Evolutionary conservation across 2,888 invertebrate genomes (phyloP), one percentile per base, ranked within the genome.

Genomic region (Hedya salicella): DNA sequence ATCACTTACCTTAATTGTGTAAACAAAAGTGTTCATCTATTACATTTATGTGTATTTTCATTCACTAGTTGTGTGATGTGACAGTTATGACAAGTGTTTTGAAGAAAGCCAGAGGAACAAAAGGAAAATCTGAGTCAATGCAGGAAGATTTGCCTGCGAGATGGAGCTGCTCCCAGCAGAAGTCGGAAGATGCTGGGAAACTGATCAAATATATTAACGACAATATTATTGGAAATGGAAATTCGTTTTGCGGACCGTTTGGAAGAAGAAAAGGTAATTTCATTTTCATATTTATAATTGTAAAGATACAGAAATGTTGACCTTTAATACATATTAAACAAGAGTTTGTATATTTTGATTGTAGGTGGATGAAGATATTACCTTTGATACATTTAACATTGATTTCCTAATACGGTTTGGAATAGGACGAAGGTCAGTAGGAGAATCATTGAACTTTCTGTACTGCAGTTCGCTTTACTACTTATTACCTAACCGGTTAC

Each of bases 161-260:
- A 86, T 91, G 89, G 88, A 77, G 68, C 69, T 75, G 77, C 70
- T 83, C 89, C 78, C 83, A 84, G 49, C 85, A 89, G 62, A 94
- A 93, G 78, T 93, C 93, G 75, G 95, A 96, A 80, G 96, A 96
- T 78, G 93, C 94, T 32, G 92, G 93, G 50, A 95, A 95, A 82
- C 89, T 97, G 73, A 92, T 96, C 72, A 95, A 95, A 81, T 96
- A 95, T 81, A 95, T 97, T 72, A 96, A 96, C 78, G 95, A 96
- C 71, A 97, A 95, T 86, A 92, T 97, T 72, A 95, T 97, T 78
- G 97, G 97, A 63, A 96, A 95, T 82, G 95, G 95, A 74, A 95
- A 95, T 76, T 95, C 95, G 21, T 97, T 97, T 85, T 94, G 95
- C 75, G 96, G 97, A 60, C 97, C 97, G 11, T 97, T 95, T 80